Conservation (phyloP, 2,113 vertebrate species). For the Eptesicus fuscus region DNA sequence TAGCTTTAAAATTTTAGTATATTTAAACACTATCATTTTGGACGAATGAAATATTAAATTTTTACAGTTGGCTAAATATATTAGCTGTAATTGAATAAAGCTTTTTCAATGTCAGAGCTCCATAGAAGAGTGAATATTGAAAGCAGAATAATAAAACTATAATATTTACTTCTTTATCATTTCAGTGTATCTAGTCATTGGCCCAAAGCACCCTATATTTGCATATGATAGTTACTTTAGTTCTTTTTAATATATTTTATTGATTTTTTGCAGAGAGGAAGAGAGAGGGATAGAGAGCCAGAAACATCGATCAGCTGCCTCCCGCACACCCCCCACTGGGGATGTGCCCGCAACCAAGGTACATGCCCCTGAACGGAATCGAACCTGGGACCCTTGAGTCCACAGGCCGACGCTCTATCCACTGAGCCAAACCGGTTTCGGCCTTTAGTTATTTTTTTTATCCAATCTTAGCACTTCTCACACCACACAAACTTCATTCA, state of each 20-base stretch:
- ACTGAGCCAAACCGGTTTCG: no score
- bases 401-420: no score
- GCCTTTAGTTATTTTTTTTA: no score
- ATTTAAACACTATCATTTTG: not conserved
- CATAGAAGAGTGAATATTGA: not conserved
- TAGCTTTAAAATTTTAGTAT: not conserved
- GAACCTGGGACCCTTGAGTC: no score
- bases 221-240: not conserved
- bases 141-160: not conserved
- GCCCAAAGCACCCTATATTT: not conserved
- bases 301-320: no score
- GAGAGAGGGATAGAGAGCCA: no score
- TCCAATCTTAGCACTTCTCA: not conserved
- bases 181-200: accelerated
- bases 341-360: no score
- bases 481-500: not conserved
- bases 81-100: not conserved
- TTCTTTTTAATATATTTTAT: no score
- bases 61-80: not conserved
- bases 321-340: no score
- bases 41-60: not conserved
- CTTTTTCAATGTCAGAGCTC: not conserved
- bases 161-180: not conserved
- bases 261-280: no score
- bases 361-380: no score